Percentiles rank a stretch among this genome's conserved stretches.
Conservation (phyloP, 2,113 vertebrate genomes). For the Oryctolagus cuniculus region DNA sequence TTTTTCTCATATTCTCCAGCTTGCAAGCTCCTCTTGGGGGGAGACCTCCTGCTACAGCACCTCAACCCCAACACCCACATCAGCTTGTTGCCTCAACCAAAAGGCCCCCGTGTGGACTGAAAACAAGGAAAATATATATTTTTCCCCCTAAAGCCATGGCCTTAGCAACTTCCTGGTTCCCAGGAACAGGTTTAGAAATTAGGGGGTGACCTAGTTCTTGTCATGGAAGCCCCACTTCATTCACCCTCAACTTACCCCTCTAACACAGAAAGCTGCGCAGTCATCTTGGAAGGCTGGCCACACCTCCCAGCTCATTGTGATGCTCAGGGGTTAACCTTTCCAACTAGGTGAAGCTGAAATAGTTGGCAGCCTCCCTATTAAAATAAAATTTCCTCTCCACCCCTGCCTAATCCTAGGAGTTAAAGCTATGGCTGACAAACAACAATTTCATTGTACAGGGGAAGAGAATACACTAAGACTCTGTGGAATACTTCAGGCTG, state of each 20-base stretch:
- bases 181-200: neutral
- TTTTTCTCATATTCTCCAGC: neutral
- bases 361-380: constrained; percentile 21
- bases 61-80: neutral
- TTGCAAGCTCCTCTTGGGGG: neutral
- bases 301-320: neutral
- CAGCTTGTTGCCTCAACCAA: neutral
- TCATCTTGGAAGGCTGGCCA: neutral
- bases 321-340: constrained; percentile 31
- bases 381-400: constrained; percentile 21
- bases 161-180: constrained; percentile 19
- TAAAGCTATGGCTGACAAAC: constrained; percentile 42
- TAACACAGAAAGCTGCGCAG: neutral
- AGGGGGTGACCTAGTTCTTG: neutral
- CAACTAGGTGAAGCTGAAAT: constrained; percentile 42
- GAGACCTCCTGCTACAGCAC: neutral
- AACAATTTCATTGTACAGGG: constrained; percentile 44
- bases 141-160: neutral
- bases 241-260: neutral
- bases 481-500: constrained; percentile 45
- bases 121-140: neutral
- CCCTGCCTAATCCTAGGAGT: constrained; percentile 50
- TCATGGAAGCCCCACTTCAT: neutral
- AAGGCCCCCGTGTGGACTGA: neutral
- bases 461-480: constrained; percentile 35